Evolutionary conservation across 1,140 invertebrate species (phyloP).

Genomic region (Papilio dardanus): DNA sequence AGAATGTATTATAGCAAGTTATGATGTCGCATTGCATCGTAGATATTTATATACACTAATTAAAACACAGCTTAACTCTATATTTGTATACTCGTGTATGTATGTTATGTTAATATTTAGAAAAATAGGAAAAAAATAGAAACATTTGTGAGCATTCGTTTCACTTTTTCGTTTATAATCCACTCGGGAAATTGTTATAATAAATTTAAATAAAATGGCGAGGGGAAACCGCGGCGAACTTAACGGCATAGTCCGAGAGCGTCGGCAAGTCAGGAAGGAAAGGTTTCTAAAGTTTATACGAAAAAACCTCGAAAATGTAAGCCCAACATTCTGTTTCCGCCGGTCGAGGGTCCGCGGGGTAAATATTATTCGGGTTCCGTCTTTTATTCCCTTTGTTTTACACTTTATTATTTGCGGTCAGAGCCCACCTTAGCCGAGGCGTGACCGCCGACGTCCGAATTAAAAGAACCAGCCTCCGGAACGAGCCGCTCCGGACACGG

Average conservation of each 20-base stretch:
- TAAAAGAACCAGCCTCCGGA: constrained; percentile 53
- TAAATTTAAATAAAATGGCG: constrained; percentile 65
- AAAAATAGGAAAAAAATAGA: constrained; percentile 24
- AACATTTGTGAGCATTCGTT: constrained; percentile 33
- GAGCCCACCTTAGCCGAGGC: constrained; percentile 43
- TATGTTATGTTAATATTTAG: too few species aligned
- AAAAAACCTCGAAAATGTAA: constrained; percentile 72
- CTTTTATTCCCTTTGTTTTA: constrained; percentile 74
- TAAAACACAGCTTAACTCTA: too few species aligned
- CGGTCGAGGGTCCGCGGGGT: constrained; percentile 55
- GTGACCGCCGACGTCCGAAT: constrained; percentile 46
- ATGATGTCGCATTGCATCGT: too few species aligned
- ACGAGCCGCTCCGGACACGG: constrained; percentile 43
- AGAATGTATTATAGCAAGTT: too few species aligned
- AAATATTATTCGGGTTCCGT: constrained; percentile 73
- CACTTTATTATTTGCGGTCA: constrained; percentile 67
- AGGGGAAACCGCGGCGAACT: constrained; percentile 63
- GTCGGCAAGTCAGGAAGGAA: constrained; percentile 69
- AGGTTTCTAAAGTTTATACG: constrained; percentile 63
- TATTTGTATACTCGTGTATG: too few species aligned
- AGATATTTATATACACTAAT: neutral
- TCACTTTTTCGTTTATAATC: constrained; percentile 45
- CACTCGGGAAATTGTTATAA: constrained; percentile 62
- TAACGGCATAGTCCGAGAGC: constrained; percentile 59
- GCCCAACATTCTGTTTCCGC: constrained; percentile 66